Evolutionary conservation across 2,113 vertebrate species (phyloP).

Genomic region (Sander vitreus): DNA sequence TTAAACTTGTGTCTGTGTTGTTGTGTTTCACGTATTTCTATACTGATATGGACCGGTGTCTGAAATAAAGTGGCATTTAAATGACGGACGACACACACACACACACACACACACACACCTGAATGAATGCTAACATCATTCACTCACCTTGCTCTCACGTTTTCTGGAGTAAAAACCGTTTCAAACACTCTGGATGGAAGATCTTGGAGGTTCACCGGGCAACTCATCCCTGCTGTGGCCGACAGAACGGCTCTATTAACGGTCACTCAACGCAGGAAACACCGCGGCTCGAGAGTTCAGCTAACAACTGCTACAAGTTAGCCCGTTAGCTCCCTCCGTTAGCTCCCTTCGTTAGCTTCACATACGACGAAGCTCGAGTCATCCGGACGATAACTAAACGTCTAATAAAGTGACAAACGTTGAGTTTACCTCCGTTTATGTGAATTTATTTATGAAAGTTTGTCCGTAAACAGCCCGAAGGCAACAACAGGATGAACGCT

Average conservation of each 20-base stretch:
- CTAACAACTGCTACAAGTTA: constrained; percentile 23
- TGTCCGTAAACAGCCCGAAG: no score
- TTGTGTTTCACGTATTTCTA: no score
- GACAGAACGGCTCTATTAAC: not conserved
- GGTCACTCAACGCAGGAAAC: not conserved
- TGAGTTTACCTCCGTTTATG: no score
- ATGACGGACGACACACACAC: no score
- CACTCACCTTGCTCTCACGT: constrained; percentile 70
- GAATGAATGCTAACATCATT: not conserved
- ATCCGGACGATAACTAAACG: fast-evolving
- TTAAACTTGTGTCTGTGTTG: no score
- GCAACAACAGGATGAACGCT: no score
- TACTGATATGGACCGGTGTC: no score
- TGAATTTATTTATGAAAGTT: no score
- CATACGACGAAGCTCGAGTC: not conserved
- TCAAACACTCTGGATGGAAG: constrained; percentile 65
- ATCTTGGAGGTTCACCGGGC: constrained; percentile 71
- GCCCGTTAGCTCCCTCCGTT: constrained; percentile 26
- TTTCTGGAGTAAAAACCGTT: constrained; percentile 63
- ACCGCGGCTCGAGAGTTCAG: not conserved
- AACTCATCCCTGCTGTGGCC: constrained; percentile 51
- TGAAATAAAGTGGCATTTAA: no score
- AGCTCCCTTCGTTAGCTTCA: constrained; percentile 12
- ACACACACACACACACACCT: no score
- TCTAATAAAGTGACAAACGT: not conserved